phyloP scores from a whole-genome alignment of 2,888 invertebrate genomes.

The Deladenus siricidicola region DNA sequence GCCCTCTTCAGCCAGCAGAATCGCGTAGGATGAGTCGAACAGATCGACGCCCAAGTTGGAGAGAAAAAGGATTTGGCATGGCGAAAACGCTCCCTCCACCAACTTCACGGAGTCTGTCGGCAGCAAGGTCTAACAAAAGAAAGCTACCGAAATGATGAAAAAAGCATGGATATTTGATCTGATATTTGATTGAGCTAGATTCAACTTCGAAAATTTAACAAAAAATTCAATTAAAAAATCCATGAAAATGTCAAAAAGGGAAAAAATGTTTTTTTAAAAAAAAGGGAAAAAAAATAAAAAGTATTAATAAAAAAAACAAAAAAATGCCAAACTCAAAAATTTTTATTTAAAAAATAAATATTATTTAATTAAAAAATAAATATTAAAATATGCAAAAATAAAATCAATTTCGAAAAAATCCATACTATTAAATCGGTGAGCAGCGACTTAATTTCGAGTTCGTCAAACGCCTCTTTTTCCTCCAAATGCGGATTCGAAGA shows the following conservation, averaged over 20 bases:
- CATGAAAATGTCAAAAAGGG: too few species aligned
- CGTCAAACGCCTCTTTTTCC: not conserved
- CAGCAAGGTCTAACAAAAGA: slow-evolving; percentile 13
- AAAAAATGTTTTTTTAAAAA: too few species aligned
- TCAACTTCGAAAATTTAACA: too few species aligned
- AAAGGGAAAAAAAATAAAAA: too few species aligned
- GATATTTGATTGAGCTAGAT: too few species aligned
- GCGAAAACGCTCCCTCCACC: slow-evolving; percentile 32
- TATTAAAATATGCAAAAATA: too few species aligned
- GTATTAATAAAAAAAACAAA: too few species aligned
- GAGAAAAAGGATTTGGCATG: slow-evolving; percentile 27
- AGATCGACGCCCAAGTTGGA: slow-evolving; percentile 46
- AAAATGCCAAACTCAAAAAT: too few species aligned
- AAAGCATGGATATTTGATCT: too few species aligned
- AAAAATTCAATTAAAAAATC: too few species aligned
- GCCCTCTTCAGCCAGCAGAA: slow-evolving; percentile 38
- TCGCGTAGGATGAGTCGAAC: slow-evolving; percentile 48
- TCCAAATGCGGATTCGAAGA: not conserved
- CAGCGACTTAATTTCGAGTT: slow-evolving; percentile 1
- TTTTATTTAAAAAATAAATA: too few species aligned
- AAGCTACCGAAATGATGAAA: not conserved
- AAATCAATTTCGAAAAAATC: not conserved
- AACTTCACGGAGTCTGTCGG: slow-evolving; percentile 16
- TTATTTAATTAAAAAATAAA: too few species aligned
- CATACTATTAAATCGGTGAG: not conserved